A percentile compares a stretch with the other conserved stretches of the same genome.
Evolutionary conservation across 2,113 vertebrate species (phyloP).

Genomic region (Verasper variegatus): DNA sequence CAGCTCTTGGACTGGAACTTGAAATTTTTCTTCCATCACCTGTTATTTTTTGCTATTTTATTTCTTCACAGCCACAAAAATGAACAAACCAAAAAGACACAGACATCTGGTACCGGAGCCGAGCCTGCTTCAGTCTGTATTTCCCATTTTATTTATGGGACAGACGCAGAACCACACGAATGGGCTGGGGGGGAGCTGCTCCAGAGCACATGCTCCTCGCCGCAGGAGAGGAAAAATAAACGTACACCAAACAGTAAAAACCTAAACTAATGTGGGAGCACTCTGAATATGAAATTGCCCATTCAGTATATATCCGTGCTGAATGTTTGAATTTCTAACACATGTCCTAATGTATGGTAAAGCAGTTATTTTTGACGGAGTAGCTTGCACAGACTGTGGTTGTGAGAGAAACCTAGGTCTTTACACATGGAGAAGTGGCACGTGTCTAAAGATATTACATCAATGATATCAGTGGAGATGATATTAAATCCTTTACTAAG

Average conservation of each 20-base stretch:
- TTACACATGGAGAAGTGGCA: constrained; percentile 22
- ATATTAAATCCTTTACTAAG: constrained; percentile 12
- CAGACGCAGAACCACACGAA: constrained; percentile 70
- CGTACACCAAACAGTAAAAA: constrained; percentile 67
- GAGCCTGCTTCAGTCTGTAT: constrained; percentile 37
- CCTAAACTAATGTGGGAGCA: constrained; percentile 60
- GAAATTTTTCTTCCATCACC: constrained; percentile 46
- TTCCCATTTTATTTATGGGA: constrained; percentile 70
- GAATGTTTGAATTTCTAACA: constrained; percentile 55
- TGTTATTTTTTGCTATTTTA: constrained; percentile 50
- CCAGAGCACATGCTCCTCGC: constrained; percentile 51
- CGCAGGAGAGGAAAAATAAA: constrained; percentile 76
- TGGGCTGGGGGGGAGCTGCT: constrained; percentile 62
- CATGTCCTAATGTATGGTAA: constrained; percentile 55
- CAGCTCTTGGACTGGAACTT: constrained; percentile 28
- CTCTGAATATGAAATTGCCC: constrained; percentile 61
- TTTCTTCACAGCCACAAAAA: constrained; percentile 29
- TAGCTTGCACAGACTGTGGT: not conserved
- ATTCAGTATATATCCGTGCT: constrained; percentile 53
- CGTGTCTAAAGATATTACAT: constrained; percentile 19
- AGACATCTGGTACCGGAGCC: constrained; percentile 64
- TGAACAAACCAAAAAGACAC: constrained; percentile 12
- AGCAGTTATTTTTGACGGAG: constrained; percentile 25
- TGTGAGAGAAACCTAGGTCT: constrained; percentile 13
- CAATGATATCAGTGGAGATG: constrained; percentile 1